Percentiles rank a stretch among this genome's conserved stretches.
Conservation (phyloP, 1,140 invertebrate genomes). For the Orius insidiosus region DNA sequence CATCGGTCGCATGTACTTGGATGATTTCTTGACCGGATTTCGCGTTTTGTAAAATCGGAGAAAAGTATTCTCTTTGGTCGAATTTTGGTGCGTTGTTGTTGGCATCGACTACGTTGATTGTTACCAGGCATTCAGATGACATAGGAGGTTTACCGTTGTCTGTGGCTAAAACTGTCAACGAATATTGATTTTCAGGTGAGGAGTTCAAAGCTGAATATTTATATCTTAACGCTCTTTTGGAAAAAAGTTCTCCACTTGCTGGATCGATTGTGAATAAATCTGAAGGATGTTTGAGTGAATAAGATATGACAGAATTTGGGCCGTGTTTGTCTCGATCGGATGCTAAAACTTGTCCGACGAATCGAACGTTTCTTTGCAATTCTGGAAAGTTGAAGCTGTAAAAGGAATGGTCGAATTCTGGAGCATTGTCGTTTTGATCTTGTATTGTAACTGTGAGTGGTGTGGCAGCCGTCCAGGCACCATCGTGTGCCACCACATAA, state of each 20-base stretch:
- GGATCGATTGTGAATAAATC: constrained; percentile 81
- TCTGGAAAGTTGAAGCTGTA: constrained; percentile 86
- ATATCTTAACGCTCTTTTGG: constrained; percentile 64
- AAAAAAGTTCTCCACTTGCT: constrained; percentile 73
- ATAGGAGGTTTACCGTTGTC: constrained; percentile 87
- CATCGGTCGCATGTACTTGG: constrained; percentile 56
- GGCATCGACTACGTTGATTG: constrained; percentile 76
- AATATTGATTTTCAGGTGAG: constrained; percentile 76
- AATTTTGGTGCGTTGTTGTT: constrained; percentile 80
- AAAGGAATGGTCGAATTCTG: constrained; percentile 70
- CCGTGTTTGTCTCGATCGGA: constrained; percentile 80
- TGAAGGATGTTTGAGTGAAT: constrained; percentile 74
- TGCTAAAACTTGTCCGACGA: constrained; percentile 76
- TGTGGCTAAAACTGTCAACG: constrained; percentile 66
- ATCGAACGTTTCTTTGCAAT: constrained; percentile 53
- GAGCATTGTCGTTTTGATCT: constrained; percentile 88
- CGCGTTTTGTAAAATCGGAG: constrained; percentile 65
- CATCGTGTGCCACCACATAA: constrained; percentile 72
- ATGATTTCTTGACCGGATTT: constrained; percentile 47
- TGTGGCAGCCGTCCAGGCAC: constrained; percentile 75
- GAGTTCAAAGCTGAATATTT: constrained; percentile 55
- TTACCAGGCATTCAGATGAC: constrained; percentile 64
- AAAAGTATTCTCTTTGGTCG: constrained; percentile 49
- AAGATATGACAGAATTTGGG: constrained; percentile 85
- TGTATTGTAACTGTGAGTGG: constrained; percentile 81